Percentiles rank a stretch among this genome's conserved stretches.
Conservation (phyloP, 2,797 vertebrate species). For the Pseudomugil gertrudae region DNA sequence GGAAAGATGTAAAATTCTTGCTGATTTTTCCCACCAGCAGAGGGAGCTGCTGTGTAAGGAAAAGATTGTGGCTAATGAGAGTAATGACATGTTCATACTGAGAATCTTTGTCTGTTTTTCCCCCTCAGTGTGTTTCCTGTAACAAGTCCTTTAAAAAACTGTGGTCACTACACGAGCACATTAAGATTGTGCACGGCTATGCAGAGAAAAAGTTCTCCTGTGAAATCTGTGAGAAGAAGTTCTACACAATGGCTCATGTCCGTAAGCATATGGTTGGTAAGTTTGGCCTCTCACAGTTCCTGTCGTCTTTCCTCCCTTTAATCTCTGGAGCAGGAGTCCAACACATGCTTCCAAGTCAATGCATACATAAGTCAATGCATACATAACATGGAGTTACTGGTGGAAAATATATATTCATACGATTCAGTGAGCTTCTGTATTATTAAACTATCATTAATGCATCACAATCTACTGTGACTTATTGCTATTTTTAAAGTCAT, state of each 20-base stretch:
- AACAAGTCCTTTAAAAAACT: conserved; percentile 99
- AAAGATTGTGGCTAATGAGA: background rate
- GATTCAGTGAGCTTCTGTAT: background rate
- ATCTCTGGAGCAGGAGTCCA: background rate
- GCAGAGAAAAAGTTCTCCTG: conserved; percentile 98
- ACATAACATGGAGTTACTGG: too few relatives aligned
- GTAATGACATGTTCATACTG: background rate
- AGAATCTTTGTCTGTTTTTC: background rate
- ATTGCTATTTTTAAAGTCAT: too few relatives aligned
- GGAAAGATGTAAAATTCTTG: background rate
- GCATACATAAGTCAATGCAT: too few relatives aligned
- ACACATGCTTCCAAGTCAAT: background rate
- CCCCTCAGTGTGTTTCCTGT: conserved; percentile 92
- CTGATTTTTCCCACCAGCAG: conserved; percentile 58
- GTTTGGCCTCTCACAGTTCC: conserved; percentile 60
- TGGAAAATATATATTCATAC: background rate
- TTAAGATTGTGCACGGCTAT: conserved; percentile 97
- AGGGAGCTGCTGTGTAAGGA: conserved; percentile 59
- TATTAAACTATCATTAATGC: background rate
- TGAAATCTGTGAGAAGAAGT: conserved; percentile 99
- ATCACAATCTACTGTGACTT: background rate
- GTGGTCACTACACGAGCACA: conserved; percentile 98
- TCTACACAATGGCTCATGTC: conserved; percentile 98
- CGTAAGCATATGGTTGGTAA: conserved; percentile 99
- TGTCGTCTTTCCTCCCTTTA: background rate